Evolutionary conservation across 2,113 vertebrate species (phyloP).

Genomic region (Chrysemys picta): DNA sequence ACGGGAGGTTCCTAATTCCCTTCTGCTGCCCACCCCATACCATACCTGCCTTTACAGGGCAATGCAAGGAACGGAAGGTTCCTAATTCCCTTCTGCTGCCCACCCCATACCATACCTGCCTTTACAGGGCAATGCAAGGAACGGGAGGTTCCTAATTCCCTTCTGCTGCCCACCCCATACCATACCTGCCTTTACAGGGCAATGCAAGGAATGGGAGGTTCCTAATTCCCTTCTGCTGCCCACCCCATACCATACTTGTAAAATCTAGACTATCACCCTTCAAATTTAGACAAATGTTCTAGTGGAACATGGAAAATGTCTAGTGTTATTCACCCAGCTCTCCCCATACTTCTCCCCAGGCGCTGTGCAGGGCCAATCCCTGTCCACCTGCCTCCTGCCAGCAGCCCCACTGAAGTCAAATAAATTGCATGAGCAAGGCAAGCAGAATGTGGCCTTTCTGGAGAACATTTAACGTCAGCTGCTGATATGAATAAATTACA

Average conservation of each 20-base stretch:
- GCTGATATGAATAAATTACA: neutral
- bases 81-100: too few relatives aligned
- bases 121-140: too few relatives aligned
- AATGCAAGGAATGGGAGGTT: neutral
- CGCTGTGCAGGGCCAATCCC: neutral
- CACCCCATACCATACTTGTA: neutral
- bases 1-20: too few relatives aligned
- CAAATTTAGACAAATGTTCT: neutral
- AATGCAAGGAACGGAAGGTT: too few relatives aligned
- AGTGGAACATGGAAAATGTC: conserved; percentile 25
- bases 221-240: neutral
- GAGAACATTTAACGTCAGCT: accelerated
- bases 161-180: too few relatives aligned
- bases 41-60: too few relatives aligned
- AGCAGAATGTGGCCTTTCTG: neutral
- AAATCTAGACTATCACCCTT: neutral
- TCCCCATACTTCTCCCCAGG: neutral
- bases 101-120: too few relatives aligned
- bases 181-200: neutral
- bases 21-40: too few relatives aligned
- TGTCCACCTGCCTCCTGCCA: neutral
- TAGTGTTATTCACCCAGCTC: neutral
- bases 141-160: too few relatives aligned
- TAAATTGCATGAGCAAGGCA: neutral
- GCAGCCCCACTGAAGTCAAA: neutral